A percentile compares a stretch with the other conserved stretches of the same genome.
Conservation (phyloP, 2,797 vertebrate genomes). For the Myotis findleyi region DNA sequence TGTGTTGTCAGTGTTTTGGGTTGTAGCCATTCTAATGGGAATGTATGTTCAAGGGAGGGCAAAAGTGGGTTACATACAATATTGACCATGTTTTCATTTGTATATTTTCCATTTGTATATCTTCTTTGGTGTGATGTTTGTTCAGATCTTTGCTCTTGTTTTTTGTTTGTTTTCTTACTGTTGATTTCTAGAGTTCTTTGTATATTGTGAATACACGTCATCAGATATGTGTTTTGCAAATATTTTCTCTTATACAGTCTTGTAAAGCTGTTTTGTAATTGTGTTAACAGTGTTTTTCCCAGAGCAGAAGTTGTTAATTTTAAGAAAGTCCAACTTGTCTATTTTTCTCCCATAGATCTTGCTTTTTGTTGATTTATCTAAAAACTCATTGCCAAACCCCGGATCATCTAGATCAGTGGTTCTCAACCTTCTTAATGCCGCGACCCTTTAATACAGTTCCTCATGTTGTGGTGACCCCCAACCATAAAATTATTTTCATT, state of each 20-base stretch:
- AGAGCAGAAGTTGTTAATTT: slow-evolving; percentile 1
- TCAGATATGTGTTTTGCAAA: background rate
- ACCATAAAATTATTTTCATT: no score
- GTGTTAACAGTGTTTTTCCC: background rate
- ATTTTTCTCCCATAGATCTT: background rate
- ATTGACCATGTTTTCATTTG: background rate
- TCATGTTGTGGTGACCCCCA: no score
- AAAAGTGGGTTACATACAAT: background rate
- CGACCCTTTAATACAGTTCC: no score
- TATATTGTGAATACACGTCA: background rate
- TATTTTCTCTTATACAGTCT: background rate
- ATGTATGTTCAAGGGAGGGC: background rate
- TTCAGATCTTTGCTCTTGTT: background rate
- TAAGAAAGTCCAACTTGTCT: background rate
- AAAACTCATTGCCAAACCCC: background rate
- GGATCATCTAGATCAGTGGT: background rate
- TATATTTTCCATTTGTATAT: background rate
- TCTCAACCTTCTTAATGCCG: no score
- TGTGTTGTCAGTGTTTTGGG: background rate
- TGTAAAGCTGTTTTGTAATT: background rate
- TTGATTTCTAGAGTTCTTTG: background rate
- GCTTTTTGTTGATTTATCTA: background rate
- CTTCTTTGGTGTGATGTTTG: background rate
- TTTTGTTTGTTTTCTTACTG: background rate
- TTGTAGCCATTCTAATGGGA: background rate